These are phyloP conservation scores for Lordiphosa andalusiaca DNA, from an alignment of 2,888 invertebrate species.

Conservation along the genomic window DNA sequence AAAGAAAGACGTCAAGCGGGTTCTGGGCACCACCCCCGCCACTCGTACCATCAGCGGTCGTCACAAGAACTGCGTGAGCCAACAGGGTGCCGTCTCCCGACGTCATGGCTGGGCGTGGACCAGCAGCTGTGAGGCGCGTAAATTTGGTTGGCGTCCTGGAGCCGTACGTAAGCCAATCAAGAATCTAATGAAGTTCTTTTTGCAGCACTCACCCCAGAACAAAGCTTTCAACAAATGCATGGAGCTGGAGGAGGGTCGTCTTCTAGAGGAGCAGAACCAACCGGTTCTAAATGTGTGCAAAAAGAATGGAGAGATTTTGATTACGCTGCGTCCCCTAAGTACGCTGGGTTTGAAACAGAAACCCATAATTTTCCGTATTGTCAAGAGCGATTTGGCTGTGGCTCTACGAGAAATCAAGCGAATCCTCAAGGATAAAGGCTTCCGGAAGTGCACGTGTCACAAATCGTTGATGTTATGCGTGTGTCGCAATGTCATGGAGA, in stretches of 20 bases:
- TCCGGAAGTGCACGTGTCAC: conserved; percentile 82
- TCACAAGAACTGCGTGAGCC: conserved; percentile 39
- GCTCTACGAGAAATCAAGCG: conserved; percentile 82
- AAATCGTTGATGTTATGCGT: conserved; percentile 79
- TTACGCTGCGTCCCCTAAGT: conserved; percentile 85
- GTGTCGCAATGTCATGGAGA: conserved; percentile 76
- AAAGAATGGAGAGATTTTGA: conserved; percentile 84
- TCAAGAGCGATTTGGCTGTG: conserved; percentile 82
- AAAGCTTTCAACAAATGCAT: conserved; percentile 40
- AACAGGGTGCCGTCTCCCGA: conserved; percentile 81
- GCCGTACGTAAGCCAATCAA: conserved; percentile 76
- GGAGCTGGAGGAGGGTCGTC: conserved; percentile 76
- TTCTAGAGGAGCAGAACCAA: conserved; percentile 73
- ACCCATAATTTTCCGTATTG: conserved; percentile 85
- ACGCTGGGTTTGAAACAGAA: conserved; percentile 84
- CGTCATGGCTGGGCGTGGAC: conserved; percentile 87
- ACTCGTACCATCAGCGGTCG: conserved; percentile 8
- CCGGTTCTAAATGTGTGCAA: conserved; percentile 85
- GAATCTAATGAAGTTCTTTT: conserved; percentile 77
- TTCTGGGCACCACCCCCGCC: neutral
- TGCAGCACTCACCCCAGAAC: conserved; percentile 67
- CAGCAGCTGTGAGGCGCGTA: conserved; percentile 45
- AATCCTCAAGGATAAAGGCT: conserved; percentile 82
- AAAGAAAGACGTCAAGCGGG: neutral
- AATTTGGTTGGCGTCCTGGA: conserved; percentile 78